Base-by-base conservation (phyloP, 2,888 invertebrate genomes). In the Monopis laevigella region DNA sequence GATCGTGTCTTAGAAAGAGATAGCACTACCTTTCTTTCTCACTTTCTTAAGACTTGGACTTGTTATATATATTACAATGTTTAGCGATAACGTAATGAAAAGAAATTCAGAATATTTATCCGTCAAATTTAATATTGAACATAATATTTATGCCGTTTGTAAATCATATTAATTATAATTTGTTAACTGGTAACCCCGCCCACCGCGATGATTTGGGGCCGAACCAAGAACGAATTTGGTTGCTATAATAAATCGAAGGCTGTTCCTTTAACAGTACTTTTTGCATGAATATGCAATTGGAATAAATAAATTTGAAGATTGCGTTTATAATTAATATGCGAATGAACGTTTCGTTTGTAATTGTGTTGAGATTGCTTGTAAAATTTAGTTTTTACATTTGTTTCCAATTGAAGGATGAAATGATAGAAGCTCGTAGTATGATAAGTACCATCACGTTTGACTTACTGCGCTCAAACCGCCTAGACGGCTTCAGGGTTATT, bases 151-250 rank as follows among this genome's bases (percentile, higher is more conserved):
- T 60, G 61, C 51, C 52, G 50, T 56, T 58, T 55, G 64, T 69
- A 71, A 71, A 71, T 72, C 70, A 70, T 59, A 54, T 67, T 65
- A 70, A 73, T 71, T 70, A 62, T 64, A 66, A 67, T 70, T 66
- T 67, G 62, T 60, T 63, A 62, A 64, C 54, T 58, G 49, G 50
- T 49, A 54, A 56, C 58, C 55, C 55, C 50, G 44, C 47, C 50
- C 47, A 29, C 29, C 29, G 29, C 12, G 29, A 21, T 21, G 24
- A 21, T 8, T 21, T 21, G 24, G 24, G 24, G 8, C 24, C 24
- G 24, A 21, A 7, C 8, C 24, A 7, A 5, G 24, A 21, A 8
- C 24, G n/a, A n/a, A 21, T 21, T 21, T 21, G 24, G 8, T 7
- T 7, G 24, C 24, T 21, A 7, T 21, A 7, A 5, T 21, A 21